A percentile compares a stretch with the other conserved stretches of the same genome.
phyloP scores from a whole-genome alignment of 1,140 invertebrate species.

The Tyrophagus putrescentiae region DNA sequence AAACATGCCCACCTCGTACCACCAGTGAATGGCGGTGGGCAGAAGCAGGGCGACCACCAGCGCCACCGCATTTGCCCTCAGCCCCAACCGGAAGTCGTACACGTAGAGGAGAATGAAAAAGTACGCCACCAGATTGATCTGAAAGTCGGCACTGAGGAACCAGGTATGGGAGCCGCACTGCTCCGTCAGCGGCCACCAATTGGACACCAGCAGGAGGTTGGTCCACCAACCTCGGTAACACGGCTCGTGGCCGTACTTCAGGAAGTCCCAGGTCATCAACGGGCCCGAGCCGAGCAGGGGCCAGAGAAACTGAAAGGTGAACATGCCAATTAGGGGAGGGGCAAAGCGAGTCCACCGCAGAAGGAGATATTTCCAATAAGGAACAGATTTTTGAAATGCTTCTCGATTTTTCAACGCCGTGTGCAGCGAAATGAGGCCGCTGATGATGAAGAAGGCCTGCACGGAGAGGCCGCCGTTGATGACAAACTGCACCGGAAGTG shows the following conservation, averaged over 20 bases:
- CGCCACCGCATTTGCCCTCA: slow-evolving; percentile 4
- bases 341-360: slow-evolving; percentile 15
- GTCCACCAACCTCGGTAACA: slow-evolving; percentile 22
- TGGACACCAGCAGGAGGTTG: slow-evolving; percentile 16
- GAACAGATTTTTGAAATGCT: neutral
- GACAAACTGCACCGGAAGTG: slow-evolving; percentile 14
- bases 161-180: slow-evolving; percentile 22
- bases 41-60: neutral
- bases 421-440: slow-evolving; percentile 16
- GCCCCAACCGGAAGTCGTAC: neutral
- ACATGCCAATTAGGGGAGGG: slow-evolving; percentile 13
- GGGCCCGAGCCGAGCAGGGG: slow-evolving; percentile 17
- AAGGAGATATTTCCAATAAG: slow-evolving; percentile 13
- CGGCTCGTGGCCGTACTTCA: slow-evolving; percentile 1
- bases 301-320: slow-evolving; percentile 15
- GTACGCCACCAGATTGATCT: slow-evolving; percentile 19
- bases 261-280: slow-evolving; percentile 11
- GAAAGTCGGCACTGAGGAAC: slow-evolving; percentile 22
- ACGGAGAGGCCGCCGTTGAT: slow-evolving; percentile 16
- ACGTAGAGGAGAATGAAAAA: slow-evolving; percentile 20
- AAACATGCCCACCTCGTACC: neutral
- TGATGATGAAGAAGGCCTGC: slow-evolving; percentile 3
- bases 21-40: slow-evolving; percentile 4
- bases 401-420: slow-evolving; percentile 13
- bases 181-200: slow-evolving; percentile 7